Percentiles rank a stretch among this genome's conserved stretches.
Evolutionary conservation across 35 echinoderm and acorn worm genomes (phyloP).

Genomic region (Heliocidaris erythrogramma): DNA sequence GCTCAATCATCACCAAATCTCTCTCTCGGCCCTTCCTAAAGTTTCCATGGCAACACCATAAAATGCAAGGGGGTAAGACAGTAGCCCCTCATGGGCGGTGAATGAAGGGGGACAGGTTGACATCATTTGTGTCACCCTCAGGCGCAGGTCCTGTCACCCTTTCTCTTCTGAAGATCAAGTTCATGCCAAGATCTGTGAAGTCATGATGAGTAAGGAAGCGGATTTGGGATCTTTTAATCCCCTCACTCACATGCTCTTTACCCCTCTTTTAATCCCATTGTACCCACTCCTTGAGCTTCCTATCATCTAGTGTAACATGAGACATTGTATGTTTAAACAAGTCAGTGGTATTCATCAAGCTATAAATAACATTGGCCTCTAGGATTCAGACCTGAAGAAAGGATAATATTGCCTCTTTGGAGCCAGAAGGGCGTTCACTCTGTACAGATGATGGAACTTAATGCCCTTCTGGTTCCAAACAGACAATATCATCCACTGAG

Average conservation of each 20-base stretch:
- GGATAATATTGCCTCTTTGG: too few species aligned
- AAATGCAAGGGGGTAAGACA: not conserved
- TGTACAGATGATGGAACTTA: too few species aligned
- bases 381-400: not conserved
- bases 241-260: not conserved
- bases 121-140: not conserved
- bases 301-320: not conserved
- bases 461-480: too few species aligned
- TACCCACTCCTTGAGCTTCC: not conserved
- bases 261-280: not conserved
- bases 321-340: not conserved
- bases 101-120: too few species aligned
- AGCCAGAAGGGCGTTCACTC: too few species aligned
- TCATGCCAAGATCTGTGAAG: not conserved
- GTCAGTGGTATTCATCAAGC: not conserved
- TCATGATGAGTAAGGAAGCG: not conserved
- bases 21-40: not conserved
- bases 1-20: not conserved
- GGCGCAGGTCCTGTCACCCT: not conserved
- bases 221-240: not conserved
- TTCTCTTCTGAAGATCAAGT: not conserved
- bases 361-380: not conserved
- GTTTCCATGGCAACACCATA: not conserved
- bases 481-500: too few species aligned
- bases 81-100: not conserved